phyloP scores from a whole-genome alignment of 2,113 vertebrate species.

The Tympanuchus pallidicinctus region DNA sequence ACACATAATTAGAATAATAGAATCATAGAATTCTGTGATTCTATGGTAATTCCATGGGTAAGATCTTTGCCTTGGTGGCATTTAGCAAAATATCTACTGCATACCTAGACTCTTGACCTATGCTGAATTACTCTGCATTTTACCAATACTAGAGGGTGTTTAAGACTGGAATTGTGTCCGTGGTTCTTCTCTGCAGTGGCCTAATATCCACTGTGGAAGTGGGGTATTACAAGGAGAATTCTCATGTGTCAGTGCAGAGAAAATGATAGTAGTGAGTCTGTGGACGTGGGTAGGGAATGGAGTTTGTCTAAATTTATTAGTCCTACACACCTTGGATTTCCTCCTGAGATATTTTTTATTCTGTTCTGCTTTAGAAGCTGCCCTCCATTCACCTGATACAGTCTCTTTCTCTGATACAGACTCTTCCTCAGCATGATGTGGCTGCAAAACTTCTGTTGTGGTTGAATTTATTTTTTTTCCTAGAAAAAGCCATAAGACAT shows the following conservation, averaged over 20 bases:
- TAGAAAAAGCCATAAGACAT: not conserved
- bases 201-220: not conserved
- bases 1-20: too few relatives aligned
- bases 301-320: not conserved
- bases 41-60: not conserved
- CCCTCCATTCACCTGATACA: not conserved
- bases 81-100: not conserved
- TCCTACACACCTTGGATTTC: not conserved
- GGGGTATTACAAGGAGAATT: not conserved
- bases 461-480: not conserved
- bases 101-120: not conserved
- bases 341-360: not conserved
- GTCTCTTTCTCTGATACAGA: not conserved
- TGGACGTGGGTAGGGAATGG: not conserved
- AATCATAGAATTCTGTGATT: too few relatives aligned
- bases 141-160: not conserved
- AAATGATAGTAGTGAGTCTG: not conserved
- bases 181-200: not conserved
- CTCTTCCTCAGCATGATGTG: not conserved
- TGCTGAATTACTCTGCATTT: not conserved
- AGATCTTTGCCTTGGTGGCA: not conserved
- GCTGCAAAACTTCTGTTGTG: not conserved
- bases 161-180: not conserved
- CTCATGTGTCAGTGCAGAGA: not conserved
- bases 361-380: not conserved